Conservation (phyloP, 2,888 invertebrate species). For the Anthoptus insignis region DNA sequence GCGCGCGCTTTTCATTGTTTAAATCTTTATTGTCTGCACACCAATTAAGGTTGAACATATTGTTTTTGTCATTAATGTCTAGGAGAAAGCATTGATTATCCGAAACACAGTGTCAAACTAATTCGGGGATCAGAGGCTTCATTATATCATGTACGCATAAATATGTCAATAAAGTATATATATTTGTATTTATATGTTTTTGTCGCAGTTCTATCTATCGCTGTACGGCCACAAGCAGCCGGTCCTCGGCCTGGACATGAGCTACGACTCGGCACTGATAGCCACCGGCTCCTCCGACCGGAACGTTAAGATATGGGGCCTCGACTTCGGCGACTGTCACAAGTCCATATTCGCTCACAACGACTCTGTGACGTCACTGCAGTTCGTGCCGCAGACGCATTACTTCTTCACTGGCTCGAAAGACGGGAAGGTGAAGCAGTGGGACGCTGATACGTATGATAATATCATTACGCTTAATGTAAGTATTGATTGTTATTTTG, state of each 20-base stretch:
- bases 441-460: constrained; percentile 98
- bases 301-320: constrained; percentile 99
- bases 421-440: constrained; percentile 98
- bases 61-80: too few species aligned
- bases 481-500: constrained; percentile 53
- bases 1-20: too few species aligned
- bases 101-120: too few species aligned
- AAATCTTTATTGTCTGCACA: too few species aligned
- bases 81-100: too few species aligned
- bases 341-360: constrained; percentile 98
- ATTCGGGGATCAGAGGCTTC: too few species aligned
- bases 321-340: constrained; percentile 99
- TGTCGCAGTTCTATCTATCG: constrained; percentile 94
- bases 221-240: constrained; percentile 99
- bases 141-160: too few species aligned
- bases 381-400: constrained; percentile 97
- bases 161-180: too few species aligned
- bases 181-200: too few species aligned
- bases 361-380: constrained; percentile 96
- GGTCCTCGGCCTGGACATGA: constrained; percentile 97
- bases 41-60: too few species aligned
- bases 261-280: constrained; percentile 94
- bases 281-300: constrained; percentile 98
- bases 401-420: constrained; percentile 97
- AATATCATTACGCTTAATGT: constrained; percentile 96